Conservation (phyloP, 2,113 vertebrate species). For the Ochotona curzoniae region DNA sequence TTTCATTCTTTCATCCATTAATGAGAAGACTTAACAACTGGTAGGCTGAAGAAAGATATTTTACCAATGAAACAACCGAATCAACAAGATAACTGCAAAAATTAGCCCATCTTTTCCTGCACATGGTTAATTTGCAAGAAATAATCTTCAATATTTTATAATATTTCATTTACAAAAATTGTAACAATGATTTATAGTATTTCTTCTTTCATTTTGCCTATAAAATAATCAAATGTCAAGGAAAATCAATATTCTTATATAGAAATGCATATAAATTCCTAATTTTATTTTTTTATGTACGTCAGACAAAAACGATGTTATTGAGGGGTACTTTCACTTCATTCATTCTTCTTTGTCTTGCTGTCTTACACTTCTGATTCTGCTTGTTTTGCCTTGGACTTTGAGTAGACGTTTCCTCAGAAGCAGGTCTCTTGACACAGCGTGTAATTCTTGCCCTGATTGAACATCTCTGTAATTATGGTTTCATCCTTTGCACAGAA, state of each 20-base stretch:
- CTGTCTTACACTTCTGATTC: neutral
- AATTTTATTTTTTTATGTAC: conserved; percentile 30
- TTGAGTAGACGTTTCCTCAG: neutral
- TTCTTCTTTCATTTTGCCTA: neutral
- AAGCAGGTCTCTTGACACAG: neutral
- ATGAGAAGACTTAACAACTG: neutral
- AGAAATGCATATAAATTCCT: neutral
- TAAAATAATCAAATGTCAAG: conserved; percentile 46
- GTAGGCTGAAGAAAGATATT: neutral
- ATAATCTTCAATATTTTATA: neutral
- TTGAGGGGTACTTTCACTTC: no score
- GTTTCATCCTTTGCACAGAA: neutral
- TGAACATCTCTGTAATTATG: neutral
- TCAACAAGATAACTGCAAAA: neutral
- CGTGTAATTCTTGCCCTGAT: neutral
- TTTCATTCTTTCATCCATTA: conserved; percentile 48
- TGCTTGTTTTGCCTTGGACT: conserved; percentile 17
- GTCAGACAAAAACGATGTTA: neutral
- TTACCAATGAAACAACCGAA: conserved; percentile 30
- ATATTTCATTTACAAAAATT: no score
- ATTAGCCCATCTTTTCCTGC: conserved; percentile 4
- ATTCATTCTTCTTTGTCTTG: neutral
- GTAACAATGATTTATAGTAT: neutral
- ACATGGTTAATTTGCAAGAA: neutral
- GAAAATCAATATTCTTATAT: conserved; percentile 22